Conservation (phyloP, 2,113 vertebrate species). For the Rhinogobius similis region DNA sequence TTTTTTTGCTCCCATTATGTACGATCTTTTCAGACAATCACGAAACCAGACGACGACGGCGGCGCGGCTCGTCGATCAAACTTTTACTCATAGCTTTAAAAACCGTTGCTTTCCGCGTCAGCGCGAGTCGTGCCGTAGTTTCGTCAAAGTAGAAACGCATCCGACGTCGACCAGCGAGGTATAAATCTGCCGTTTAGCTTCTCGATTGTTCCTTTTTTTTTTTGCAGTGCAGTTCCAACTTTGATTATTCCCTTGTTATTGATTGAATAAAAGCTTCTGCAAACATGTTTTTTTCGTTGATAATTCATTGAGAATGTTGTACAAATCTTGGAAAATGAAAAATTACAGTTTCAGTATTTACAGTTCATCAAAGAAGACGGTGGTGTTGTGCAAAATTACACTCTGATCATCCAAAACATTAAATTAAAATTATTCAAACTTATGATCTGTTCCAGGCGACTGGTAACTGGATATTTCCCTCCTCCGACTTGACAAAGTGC, state of each 20-base stretch:
- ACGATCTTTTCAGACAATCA: conserved; percentile 63
- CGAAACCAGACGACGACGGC: conserved; percentile 38
- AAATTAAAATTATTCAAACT: too few relatives aligned
- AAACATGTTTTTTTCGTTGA: background rate
- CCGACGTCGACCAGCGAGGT: background rate
- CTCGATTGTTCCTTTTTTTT: conserved; percentile 38
- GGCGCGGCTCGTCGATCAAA: background rate
- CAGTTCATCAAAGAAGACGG: background rate
- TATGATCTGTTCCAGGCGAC: too few relatives aligned
- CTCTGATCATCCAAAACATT: too few relatives aligned
- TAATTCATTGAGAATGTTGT: conserved; percentile 14
- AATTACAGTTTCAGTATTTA: conserved; percentile 41
- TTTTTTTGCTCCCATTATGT: conserved; percentile 63
- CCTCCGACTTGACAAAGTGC: too few relatives aligned
- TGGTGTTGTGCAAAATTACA: too few relatives aligned
- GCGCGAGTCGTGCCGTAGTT: conserved; percentile 40
- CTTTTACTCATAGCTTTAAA: conserved; percentile 60
- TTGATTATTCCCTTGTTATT: too few relatives aligned
- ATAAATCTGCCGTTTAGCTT: conserved; percentile 47
- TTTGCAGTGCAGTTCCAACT: conserved; percentile 62
- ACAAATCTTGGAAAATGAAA: conserved; percentile 14
- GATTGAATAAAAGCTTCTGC: conserved; percentile 64
- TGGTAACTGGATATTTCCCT: too few relatives aligned
- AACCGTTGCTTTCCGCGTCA: conserved; percentile 36
- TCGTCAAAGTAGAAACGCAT: too few relatives aligned